Conservation (phyloP, 2,113 vertebrate species). For the Ceyx melanurus region DNA sequence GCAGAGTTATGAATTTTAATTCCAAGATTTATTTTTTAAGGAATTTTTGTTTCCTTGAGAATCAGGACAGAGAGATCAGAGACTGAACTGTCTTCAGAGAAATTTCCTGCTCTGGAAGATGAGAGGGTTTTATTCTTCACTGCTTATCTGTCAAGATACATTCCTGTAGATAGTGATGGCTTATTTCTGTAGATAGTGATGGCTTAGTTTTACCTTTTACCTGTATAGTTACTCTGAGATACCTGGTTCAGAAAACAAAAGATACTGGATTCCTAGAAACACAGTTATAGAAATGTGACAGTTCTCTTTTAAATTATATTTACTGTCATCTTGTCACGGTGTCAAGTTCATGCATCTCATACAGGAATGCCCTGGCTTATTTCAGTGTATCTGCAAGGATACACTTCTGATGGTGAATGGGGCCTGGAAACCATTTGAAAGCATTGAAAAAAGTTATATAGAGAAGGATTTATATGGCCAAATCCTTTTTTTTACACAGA, state of each 20-base stretch:
- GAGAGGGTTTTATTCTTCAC: neutral
- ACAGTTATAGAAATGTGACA: neutral
- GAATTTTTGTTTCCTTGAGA: neutral
- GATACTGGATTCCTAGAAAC: neutral
- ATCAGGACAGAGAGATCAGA: neutral
- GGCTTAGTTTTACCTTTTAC: neutral
- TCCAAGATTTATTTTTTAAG: neutral
- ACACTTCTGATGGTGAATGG: neutral
- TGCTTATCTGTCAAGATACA: neutral
- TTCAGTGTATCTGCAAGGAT: neutral
- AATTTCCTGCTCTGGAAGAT: neutral
- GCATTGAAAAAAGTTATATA: neutral
- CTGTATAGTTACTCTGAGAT: neutral
- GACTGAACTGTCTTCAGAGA: neutral
- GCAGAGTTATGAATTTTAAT: neutral
- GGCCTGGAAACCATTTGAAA: neutral
- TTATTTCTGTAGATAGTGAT: neutral
- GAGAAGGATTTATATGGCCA: neutral
- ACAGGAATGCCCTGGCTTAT: neutral
- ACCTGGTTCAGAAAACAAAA: neutral
- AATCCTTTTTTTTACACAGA: neutral
- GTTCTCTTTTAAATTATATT: neutral
- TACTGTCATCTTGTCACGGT: neutral
- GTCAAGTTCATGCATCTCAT: neutral
- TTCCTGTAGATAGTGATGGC: neutral